Conservation (phyloP, 1,140 invertebrate species). For the Octopus bimaculoides region DNA sequence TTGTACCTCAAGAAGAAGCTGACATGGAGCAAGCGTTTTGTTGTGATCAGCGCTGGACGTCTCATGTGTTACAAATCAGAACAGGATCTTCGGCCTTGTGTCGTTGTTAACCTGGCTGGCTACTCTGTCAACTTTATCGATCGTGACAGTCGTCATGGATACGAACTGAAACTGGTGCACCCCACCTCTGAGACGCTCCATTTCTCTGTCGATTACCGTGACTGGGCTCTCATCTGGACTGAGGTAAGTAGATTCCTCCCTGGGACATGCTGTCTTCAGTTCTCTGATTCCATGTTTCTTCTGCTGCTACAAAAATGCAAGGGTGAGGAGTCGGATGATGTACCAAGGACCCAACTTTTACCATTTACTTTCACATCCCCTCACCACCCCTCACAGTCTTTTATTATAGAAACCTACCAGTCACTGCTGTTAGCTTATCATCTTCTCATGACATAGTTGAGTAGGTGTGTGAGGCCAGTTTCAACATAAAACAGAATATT, state of each 20-base stretch:
- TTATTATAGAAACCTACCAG: no score
- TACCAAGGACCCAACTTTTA: no score
- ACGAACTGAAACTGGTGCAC: constrained; percentile 38
- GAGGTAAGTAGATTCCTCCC: constrained; percentile 29
- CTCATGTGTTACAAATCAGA: constrained; percentile 43
- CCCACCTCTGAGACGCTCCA: constrained; percentile 29
- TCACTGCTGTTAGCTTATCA: no score
- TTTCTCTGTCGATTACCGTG: constrained; percentile 39
- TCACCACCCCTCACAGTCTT: no score
- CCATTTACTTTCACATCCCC: background rate
- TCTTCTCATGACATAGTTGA: no score
- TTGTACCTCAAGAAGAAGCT: constrained; percentile 37
- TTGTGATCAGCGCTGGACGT: constrained; percentile 34
- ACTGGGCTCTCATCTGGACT: constrained; percentile 40
- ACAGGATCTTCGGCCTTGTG: constrained; percentile 28
- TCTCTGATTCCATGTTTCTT: no score
- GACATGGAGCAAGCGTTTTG: constrained; percentile 35
- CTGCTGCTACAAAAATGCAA: no score
- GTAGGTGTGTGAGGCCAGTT: no score
- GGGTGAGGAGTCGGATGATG: no score
- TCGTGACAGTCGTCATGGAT: constrained; percentile 31
- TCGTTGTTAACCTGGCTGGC: constrained; percentile 36
- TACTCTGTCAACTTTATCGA: constrained; percentile 30
- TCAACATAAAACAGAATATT: no score
- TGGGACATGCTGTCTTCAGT: background rate